Percentiles rank a stretch among this genome's conserved stretches.
Evolutionary conservation across 2,797 vertebrate genomes (phyloP).

Genomic region (Sebastes minor): DNA sequence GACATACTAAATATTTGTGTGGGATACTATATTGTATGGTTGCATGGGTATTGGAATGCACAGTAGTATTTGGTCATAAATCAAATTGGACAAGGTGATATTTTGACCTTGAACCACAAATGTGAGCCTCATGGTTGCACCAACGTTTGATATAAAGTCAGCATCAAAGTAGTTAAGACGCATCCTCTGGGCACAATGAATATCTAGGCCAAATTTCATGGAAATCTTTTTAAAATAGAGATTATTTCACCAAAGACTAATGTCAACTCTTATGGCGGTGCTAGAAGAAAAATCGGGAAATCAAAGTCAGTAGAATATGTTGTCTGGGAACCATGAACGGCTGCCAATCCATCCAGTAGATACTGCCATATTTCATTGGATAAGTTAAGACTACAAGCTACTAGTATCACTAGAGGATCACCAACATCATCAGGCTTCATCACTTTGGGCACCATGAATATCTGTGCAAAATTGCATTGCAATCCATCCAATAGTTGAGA

Average conservation of each 20-base stretch:
- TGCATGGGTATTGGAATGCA: no score
- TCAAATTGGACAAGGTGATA: not conserved
- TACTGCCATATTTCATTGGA: no score
- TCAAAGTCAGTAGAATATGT: not conserved
- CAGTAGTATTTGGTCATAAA: no score
- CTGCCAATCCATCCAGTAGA: not conserved
- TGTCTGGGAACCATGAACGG: no score
- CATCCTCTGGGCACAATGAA: not conserved
- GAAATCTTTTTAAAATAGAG: not conserved
- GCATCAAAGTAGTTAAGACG: not conserved
- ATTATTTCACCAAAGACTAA: not conserved
- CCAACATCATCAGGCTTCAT: no score
- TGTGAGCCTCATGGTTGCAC: not conserved
- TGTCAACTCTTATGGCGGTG: not conserved
- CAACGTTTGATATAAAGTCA: not conserved
- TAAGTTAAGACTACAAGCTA: not conserved
- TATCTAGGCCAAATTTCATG: not conserved
- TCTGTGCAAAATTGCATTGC: not conserved
- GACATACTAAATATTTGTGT: no score
- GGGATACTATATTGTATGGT: no score
- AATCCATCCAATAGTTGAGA: not conserved
- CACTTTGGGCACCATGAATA: not conserved
- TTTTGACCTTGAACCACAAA: not conserved
- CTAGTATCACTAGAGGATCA: not conserved
- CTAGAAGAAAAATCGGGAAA: no score